Conservation (phyloP, 2,797 vertebrate species). For the Hoplostethus mediterraneus region DNA sequence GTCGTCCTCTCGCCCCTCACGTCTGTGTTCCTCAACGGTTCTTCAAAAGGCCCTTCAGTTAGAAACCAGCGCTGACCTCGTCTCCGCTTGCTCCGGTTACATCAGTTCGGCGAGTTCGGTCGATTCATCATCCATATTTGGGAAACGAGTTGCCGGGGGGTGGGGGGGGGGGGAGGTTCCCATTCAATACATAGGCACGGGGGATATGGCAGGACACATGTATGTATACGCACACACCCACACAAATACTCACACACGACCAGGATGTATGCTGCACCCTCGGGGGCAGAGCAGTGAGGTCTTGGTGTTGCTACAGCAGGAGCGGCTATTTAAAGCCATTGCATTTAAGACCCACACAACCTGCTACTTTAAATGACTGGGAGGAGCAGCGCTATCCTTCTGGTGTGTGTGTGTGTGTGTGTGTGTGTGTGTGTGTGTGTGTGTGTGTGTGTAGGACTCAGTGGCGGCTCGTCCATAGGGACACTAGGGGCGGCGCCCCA, state of each 20-base stretch:
- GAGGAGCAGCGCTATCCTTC: conserved; percentile 23
- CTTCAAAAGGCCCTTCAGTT: too few relatives aligned
- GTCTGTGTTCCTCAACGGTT: too few relatives aligned
- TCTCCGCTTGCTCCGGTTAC: too few relatives aligned
- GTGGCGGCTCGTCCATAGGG: too few relatives aligned
- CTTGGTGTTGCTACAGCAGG: conserved; percentile 23
- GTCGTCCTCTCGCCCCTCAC: too few relatives aligned
- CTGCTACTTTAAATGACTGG: conserved; percentile 45
- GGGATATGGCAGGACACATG: background rate
- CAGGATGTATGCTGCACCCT: conserved; percentile 55
- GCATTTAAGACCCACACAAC: conserved; percentile 54
- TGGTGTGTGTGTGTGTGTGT: background rate
- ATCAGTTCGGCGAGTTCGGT: conserved; percentile 1
- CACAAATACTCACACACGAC: conserved; percentile 4
- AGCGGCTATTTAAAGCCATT: conserved; percentile 71
- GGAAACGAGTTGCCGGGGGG: conserved; percentile 24
- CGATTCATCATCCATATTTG: conserved; percentile 37
- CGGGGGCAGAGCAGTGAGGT: conserved; percentile 49
- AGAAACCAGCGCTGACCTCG: too few relatives aligned
- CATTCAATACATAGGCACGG: background rate
- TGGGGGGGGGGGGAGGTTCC: background rate
- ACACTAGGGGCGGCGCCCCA: too few relatives aligned
- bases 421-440: conserved; percentile 2
- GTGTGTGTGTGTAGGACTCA: conserved; percentile 15
- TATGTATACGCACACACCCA: conserved; percentile 2